Evolutionary conservation across 2,797 vertebrate species (phyloP).

Genomic region (Phoebastria nigripes): DNA sequence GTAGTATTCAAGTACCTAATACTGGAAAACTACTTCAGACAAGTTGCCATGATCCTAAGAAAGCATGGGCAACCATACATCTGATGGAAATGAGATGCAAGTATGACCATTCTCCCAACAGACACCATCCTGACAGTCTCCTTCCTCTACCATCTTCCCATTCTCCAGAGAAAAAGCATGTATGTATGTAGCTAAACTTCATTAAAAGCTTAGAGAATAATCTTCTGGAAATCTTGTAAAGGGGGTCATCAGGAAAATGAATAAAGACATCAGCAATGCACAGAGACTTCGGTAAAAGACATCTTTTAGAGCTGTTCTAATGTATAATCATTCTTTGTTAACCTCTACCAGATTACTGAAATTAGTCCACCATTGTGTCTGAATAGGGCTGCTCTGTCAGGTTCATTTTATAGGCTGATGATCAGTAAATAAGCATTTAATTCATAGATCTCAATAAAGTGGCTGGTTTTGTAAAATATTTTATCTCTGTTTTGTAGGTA

Average conservation of each 20-base stretch:
- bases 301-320: background rate
- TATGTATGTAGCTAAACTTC: background rate
- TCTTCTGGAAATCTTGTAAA: background rate
- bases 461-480: background rate
- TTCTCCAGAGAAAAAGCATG: background rate
- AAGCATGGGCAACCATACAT: background rate
- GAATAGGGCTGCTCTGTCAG: background rate
- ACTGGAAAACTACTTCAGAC: background rate
- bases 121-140: background rate
- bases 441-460: background rate
- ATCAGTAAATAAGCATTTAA: background rate
- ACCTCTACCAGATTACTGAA: background rate
- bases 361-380: background rate
- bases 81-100: background rate
- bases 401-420: background rate
- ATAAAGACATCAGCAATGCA: background rate
- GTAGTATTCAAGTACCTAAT: background rate
- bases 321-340: background rate
- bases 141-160: background rate
- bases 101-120: background rate
- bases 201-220: background rate
- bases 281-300: background rate
- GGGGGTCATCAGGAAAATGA: background rate
- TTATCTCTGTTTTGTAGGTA: background rate
- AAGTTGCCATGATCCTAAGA: background rate